A percentile compares a stretch with the other conserved stretches of the same genome.
Conservation (phyloP, 2,797 vertebrate species). For the Coregonus suidteri region DNA sequence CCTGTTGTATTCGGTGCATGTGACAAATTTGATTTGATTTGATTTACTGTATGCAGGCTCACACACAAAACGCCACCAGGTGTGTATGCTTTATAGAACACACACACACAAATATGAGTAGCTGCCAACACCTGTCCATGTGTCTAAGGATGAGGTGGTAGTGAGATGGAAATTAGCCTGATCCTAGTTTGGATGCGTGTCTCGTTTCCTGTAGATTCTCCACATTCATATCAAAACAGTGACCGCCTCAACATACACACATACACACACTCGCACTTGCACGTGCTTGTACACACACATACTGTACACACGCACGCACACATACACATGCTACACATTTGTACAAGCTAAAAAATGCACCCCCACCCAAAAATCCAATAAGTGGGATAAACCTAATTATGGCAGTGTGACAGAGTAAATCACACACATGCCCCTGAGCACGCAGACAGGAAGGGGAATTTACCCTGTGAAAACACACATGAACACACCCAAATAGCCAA, state of each 20-base stretch:
- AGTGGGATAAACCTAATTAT: constrained; percentile 64
- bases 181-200: not conserved
- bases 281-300: not conserved
- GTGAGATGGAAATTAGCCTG: not conserved
- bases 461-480: constrained; percentile 52
- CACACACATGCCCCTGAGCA: constrained; percentile 28
- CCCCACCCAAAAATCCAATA: constrained; percentile 20
- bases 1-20: too few species aligned
- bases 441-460: constrained; percentile 52
- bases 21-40: too few species aligned
- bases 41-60: not conserved
- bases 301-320: not conserved
- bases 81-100: not conserved
- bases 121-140: not conserved
- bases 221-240: not conserved
- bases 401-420: constrained; percentile 55
- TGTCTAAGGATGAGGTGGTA: not conserved
- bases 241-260: not conserved
- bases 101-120: constrained; percentile 5
- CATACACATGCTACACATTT: constrained; percentile 28
- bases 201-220: not conserved
- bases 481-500: constrained; percentile 33
- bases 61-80: not conserved
- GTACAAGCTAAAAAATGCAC: not conserved
- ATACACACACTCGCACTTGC: not conserved